Evolutionary conservation across 2,888 invertebrate species (phyloP), one percentile per base, ranked within the genome.

Genomic region (Ochlodes sylvanus): DNA sequence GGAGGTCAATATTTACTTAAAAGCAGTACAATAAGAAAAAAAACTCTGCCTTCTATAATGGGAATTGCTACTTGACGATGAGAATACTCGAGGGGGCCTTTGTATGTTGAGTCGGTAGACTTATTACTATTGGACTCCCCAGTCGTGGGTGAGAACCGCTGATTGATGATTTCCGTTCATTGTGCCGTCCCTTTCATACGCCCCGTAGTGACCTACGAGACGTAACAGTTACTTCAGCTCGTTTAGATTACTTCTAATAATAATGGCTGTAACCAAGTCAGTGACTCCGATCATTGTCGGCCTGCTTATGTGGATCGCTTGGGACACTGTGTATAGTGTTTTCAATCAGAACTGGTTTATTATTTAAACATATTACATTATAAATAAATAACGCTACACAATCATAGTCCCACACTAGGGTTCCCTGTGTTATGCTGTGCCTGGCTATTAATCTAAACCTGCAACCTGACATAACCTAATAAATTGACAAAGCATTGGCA

Each of bases 101-200:
- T 67, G 67, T 63, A 56, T 62, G 34, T 58, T 47, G 61, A 67
- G 12, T 67, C 27, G 61, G 47, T 56, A 15, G 60, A 61, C 61
- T 67, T 69, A 69, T 70, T 66, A 67, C 64, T 62, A 44, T 32
- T 63, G 61, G 63, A 68, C 71, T 70, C 72, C 71, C 75, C 66
- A 69, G 60, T 63, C 66, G 72, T 71, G 72, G 70, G 73, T 74
- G 75, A 73, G 76, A 76, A 75, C 69, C 70, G 70, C 67, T 73
- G 75, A 76, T 76, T 76, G 75, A 75, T 70, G 63, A 72, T 75
- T 72, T 76, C 76, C 76, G 76, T 72, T 72, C 72, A 75, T 76
- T 75, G 73, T 76, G 72, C 50, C 68, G 72, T 73, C 72, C 71
- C 70, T 72, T 63, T 65, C 70, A 68, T 57, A 68, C 61, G 60